Percentiles rank a stretch among this genome's conserved stretches.
phyloP scores from a whole-genome alignment of 2,113 vertebrate species.

The Micromys minutus region DNA sequence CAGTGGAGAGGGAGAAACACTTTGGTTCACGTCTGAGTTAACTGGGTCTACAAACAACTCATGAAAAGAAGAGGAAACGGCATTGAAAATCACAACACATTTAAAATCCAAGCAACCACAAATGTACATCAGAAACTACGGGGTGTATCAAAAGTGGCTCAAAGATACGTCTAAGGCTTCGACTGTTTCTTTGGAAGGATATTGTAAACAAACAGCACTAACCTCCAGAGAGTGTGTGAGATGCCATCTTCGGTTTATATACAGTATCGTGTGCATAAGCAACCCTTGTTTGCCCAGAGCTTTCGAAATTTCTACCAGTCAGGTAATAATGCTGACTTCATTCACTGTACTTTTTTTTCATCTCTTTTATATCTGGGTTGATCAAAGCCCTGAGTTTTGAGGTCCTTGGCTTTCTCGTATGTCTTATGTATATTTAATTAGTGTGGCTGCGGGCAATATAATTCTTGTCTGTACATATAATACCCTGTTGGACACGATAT shows the following conservation, averaged over 20 bases:
- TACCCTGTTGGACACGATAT: not conserved
- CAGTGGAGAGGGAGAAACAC: not conserved
- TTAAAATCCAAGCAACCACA: slow-evolving; percentile 3
- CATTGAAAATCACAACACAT: slow-evolving; percentile 22
- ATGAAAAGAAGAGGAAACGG: slow-evolving; percentile 42
- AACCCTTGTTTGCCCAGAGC: not conserved
- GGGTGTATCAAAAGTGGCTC: not conserved
- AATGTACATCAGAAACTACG: not conserved
- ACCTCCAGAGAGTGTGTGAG: slow-evolving; percentile 10
- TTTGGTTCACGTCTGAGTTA: slow-evolving; percentile 25
- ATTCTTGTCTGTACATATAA: not conserved
- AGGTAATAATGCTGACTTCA: slow-evolving; percentile 9
- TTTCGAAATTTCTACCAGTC: slow-evolving; percentile 28
- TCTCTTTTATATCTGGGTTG: not conserved
- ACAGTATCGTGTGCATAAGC: slow-evolving; percentile 37
- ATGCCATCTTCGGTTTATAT: not conserved
- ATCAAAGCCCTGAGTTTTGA: slow-evolving; percentile 32
- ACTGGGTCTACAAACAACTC: slow-evolving; percentile 24
- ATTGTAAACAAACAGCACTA: slow-evolving; percentile 46
- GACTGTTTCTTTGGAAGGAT: slow-evolving; percentile 33
- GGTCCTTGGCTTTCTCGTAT: not conserved
- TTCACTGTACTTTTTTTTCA: slow-evolving; percentile 16
- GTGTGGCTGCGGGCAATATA: not conserved
- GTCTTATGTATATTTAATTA: not conserved
- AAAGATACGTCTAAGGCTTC: not conserved